These are phyloP conservation scores for Enhydra lutris DNA, from an alignment of 2,113 vertebrate species.

Conservation along the genomic window DNA sequence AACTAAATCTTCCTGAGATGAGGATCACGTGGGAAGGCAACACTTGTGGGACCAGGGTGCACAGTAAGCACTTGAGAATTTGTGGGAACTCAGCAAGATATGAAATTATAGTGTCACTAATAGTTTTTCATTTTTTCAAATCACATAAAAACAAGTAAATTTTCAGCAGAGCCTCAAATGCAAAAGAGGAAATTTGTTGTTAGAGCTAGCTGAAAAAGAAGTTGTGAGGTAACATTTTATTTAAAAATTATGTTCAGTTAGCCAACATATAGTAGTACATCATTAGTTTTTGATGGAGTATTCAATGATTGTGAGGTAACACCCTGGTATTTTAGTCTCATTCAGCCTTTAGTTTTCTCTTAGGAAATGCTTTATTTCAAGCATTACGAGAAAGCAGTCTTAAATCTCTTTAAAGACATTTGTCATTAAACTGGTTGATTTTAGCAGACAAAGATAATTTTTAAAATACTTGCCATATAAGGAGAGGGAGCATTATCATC, in stretches of 20 bases:
- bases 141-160: not conserved
- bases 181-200: not conserved
- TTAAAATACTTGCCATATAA: conserved; percentile 91
- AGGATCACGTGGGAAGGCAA: not conserved
- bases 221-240: not conserved
- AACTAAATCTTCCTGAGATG: not conserved
- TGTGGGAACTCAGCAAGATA: not conserved
- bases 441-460: not conserved
- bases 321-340: not conserved
- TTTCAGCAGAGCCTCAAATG: not conserved
- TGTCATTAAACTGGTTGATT: not conserved
- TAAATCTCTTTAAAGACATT: not conserved
- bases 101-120: not conserved
- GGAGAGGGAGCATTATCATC: conserved; percentile 99
- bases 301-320: not conserved
- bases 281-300: too few species aligned
- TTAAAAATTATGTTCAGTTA: too few species aligned
- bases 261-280: too few species aligned
- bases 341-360: not conserved
- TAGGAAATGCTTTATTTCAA: conserved; percentile 16
- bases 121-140: not conserved
- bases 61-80: not conserved
- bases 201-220: not conserved
- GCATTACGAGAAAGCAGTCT: not conserved
- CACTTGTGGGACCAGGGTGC: not conserved